phyloP scores from a whole-genome alignment of 2,113 vertebrate genomes.

The Okapia johnstoni region DNA sequence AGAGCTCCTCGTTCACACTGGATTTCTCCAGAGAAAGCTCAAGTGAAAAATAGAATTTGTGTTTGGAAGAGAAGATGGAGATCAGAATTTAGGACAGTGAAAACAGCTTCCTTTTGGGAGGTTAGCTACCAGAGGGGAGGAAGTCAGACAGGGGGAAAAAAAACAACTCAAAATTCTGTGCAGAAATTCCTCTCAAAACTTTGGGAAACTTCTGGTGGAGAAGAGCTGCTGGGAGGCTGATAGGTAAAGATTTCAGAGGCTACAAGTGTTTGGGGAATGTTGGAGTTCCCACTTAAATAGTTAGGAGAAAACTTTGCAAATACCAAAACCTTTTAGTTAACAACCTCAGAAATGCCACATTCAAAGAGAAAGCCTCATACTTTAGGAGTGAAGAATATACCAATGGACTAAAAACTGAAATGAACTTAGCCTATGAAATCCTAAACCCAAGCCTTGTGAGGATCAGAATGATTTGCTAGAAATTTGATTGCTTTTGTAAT shows the following conservation, averaged over 20 bases:
- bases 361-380: not conserved
- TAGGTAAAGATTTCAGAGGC: not conserved
- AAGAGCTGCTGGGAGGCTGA: not conserved
- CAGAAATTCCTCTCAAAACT: not conserved
- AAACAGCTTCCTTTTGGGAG: not conserved
- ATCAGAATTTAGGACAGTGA: not conserved
- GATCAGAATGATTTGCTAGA: not conserved
- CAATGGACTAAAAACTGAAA: not conserved
- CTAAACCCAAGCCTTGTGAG: not conserved
- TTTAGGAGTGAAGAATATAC: not conserved
- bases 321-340: not conserved
- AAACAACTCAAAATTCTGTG: not conserved
- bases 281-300: not conserved
- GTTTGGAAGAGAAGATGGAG: not conserved
- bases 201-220: not conserved
- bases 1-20: not conserved
- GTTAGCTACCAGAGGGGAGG: not conserved
- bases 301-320: not conserved
- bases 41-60: not conserved
- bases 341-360: not conserved
- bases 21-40: not conserved
- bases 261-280: not conserved
- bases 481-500: not conserved
- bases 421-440: not conserved
- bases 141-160: not conserved